Evolutionary conservation across 2,888 invertebrate species (phyloP).

Genomic region (Athripsodes cinereus): DNA sequence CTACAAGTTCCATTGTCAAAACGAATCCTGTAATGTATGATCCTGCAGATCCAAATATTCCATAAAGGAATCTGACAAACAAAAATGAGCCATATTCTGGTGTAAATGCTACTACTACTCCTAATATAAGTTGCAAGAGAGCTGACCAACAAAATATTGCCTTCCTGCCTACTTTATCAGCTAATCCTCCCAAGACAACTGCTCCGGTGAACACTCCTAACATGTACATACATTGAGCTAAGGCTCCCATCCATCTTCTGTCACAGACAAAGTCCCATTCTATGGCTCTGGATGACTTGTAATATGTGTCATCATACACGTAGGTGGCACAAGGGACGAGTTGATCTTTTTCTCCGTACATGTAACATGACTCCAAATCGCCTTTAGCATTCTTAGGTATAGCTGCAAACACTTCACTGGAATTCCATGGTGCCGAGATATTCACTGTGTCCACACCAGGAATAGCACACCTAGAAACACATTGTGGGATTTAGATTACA

Average conservation of each 20-base stretch:
- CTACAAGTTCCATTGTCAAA: slow-evolving; percentile 77
- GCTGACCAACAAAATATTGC: slow-evolving; percentile 76
- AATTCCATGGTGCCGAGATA: slow-evolving; percentile 50
- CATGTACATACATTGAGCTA: slow-evolving; percentile 76
- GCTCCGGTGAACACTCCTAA: slow-evolving; percentile 81
- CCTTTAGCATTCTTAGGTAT: slow-evolving; percentile 56
- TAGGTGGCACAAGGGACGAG: slow-evolving; percentile 46
- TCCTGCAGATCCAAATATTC: slow-evolving; percentile 80
- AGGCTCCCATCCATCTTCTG: slow-evolving; percentile 72
- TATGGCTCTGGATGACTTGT: slow-evolving; percentile 65
- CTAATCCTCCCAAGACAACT: slow-evolving; percentile 71
- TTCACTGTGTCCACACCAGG: slow-evolving; percentile 51
- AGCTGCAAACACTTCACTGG: slow-evolving; percentile 44
- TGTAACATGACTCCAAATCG: slow-evolving; percentile 57
- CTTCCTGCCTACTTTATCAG: slow-evolving; percentile 79
- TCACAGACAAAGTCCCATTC: slow-evolving; percentile 82
- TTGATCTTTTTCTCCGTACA: slow-evolving; percentile 43
- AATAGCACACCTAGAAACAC: slow-evolving; percentile 52
- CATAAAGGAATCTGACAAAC: slow-evolving; percentile 61
- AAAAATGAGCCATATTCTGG: slow-evolving; percentile 72
- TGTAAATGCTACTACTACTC: slow-evolving; percentile 69
- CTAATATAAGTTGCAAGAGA: slow-evolving; percentile 63
- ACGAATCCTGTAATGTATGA: slow-evolving; percentile 64
- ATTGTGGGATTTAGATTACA: not conserved
- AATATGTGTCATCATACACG: slow-evolving; percentile 69